Percentiles rank a stretch among this genome's conserved stretches.
Evolutionary conservation across 2,888 invertebrate genomes (phyloP).

Genomic region (Callimorpha dominula): DNA sequence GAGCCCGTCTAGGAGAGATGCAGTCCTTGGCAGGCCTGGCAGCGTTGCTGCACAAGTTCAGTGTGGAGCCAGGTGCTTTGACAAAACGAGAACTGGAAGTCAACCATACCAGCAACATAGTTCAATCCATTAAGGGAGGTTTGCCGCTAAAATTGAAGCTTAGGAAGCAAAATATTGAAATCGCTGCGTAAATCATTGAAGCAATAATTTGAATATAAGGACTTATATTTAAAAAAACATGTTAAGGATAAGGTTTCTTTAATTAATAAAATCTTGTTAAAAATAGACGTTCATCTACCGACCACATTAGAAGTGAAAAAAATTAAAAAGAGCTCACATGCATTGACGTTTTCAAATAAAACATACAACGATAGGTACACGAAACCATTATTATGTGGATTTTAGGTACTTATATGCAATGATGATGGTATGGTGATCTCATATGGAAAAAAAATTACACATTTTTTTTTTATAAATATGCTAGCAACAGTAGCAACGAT

Average conservation of each 20-base stretch:
- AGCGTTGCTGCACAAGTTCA: constrained; percentile 65
- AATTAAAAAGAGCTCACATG: neutral
- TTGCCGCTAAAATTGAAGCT: constrained; percentile 55
- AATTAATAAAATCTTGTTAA: too few species aligned
- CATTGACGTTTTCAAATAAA: neutral
- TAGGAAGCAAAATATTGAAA: constrained; percentile 37
- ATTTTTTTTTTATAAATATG: too few species aligned
- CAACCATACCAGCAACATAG: constrained; percentile 52
- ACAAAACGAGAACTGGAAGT: constrained; percentile 46
- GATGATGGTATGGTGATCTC: too few species aligned
- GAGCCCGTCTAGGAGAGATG: constrained; percentile 69
- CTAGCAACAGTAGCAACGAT: too few species aligned
- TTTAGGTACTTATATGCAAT: too few species aligned
- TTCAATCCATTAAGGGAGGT: constrained; percentile 60
- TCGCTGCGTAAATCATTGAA: neutral
- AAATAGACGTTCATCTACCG: neutral
- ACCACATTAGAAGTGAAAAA: neutral
- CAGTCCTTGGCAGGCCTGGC: constrained; percentile 72
- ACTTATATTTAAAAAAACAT: too few species aligned
- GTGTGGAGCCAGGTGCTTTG: constrained; percentile 56
- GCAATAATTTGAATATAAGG: too few species aligned
- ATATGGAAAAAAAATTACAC: too few species aligned
- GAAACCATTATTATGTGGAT: too few species aligned
- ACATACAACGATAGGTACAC: neutral
- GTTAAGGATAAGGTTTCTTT: too few species aligned